Conservation (phyloP, 1,140 invertebrate species). For the Holcopasites calliopsidis region DNA sequence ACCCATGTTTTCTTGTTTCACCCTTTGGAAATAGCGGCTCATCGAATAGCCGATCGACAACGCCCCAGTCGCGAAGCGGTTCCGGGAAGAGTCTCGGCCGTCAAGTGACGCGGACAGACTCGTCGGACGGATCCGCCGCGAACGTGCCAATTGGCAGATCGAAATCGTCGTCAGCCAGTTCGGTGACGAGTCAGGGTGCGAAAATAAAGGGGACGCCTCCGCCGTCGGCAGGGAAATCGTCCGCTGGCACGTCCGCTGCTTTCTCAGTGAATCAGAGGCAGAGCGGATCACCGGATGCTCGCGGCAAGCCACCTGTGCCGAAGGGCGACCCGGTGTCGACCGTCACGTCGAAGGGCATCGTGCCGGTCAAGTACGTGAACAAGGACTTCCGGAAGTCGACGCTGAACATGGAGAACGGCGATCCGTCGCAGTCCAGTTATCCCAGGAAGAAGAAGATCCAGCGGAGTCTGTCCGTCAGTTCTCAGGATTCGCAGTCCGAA, state of each 20-base stretch:
- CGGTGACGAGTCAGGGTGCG: conserved; percentile 73
- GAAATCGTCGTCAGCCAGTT: conserved; percentile 73
- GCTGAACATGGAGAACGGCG: conserved; percentile 84
- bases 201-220: conserved; percentile 74
- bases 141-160: conserved; percentile 76
- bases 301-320: conserved; percentile 77
- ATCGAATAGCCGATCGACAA: conserved; percentile 41
- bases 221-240: conserved; percentile 55
- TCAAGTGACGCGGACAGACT: conserved; percentile 71
- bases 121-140: conserved; percentile 70
- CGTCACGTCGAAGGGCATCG: conserved; percentile 65
- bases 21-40: conserved; percentile 33
- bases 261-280: conserved; percentile 70
- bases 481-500: conserved; percentile 74
- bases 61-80: conserved; percentile 47
- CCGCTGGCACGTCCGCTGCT: conserved; percentile 30
- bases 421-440: conserved; percentile 69
- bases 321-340: conserved; percentile 70
- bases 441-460: conserved; percentile 68
- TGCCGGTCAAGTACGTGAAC: conserved; percentile 79
- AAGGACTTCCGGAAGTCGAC: conserved; percentile 89
- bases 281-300: conserved; percentile 70
- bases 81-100: conserved; percentile 69
- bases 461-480: conserved; percentile 69
- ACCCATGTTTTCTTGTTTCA: background rate